A percentile compares a stretch with the other conserved stretches of the same genome.
Evolutionary conservation across 1,140 invertebrate species (phyloP).

Genomic region (Drosophila pseudoananassae): DNA sequence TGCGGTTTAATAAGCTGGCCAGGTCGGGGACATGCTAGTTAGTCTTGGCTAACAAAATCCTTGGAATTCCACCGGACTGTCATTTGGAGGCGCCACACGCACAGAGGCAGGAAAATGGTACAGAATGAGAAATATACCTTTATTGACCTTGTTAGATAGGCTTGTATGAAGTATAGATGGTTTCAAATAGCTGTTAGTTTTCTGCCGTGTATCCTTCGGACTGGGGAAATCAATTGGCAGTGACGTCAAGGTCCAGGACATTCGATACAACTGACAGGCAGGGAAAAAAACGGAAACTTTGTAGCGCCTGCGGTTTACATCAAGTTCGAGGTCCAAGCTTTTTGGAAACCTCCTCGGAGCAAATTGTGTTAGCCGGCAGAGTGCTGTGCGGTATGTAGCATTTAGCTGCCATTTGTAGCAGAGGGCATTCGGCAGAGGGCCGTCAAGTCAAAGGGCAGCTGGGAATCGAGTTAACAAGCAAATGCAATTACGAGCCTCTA

Average conservation of each 20-base stretch:
- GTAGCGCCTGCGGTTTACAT: constrained; percentile 22
- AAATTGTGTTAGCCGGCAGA: constrained; percentile 31
- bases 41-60: constrained; percentile 11
- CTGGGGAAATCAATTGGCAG: constrained; percentile 57
- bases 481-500: constrained; percentile 74
- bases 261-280: background rate
- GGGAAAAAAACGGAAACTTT: background rate
- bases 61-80: constrained; percentile 12
- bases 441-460: constrained; percentile 51
- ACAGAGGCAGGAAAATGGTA: background rate
- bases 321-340: constrained; percentile 25
- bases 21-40: background rate
- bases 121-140: background rate
- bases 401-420: constrained; percentile 22
- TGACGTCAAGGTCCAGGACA: constrained; percentile 54
- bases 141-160: background rate
- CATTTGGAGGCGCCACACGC: constrained; percentile 39
- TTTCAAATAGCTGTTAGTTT: background rate
- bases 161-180: too few relatives aligned
- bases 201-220: background rate
- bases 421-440: constrained; percentile 48
- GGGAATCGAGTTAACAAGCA: constrained; percentile 63
- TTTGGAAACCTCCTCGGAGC: constrained; percentile 19
- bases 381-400: constrained; percentile 34
- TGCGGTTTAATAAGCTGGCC: constrained; percentile 44